phyloP scores from a whole-genome alignment of 2,113 vertebrate genomes.

The Caranx melampygus region DNA sequence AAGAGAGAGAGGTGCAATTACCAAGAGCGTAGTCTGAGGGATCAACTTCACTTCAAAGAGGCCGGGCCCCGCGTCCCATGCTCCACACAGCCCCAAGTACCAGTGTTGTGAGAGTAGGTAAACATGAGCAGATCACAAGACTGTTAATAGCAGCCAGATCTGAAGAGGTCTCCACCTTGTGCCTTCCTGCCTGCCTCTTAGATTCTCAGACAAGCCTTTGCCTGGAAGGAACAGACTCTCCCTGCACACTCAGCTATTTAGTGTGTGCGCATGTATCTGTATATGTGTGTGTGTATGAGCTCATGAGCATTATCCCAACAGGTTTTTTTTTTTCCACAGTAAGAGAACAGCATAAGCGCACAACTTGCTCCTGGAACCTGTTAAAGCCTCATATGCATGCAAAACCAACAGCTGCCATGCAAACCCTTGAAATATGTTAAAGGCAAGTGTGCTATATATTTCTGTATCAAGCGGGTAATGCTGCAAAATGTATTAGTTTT shows the following conservation, averaged over 20 bases:
- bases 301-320: constrained; percentile 50
- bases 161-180: constrained; percentile 84
- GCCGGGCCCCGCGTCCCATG: constrained; percentile 64
- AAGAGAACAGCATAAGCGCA: constrained; percentile 53
- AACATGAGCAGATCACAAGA: constrained; percentile 85
- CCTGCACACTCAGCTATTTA: constrained; percentile 65
- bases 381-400: constrained; percentile 48
- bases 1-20: constrained; percentile 77
- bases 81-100: constrained; percentile 76
- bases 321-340: constrained; percentile 44
- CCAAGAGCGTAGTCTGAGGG: constrained; percentile 82
- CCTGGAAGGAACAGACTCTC: constrained; percentile 70
- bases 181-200: constrained; percentile 75
- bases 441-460: constrained; percentile 3
- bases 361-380: constrained; percentile 45
- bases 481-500: constrained; percentile 9
- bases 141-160: constrained; percentile 84
- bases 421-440: constrained; percentile 39
- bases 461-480: constrained; percentile 1
- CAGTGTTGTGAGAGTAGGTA: constrained; percentile 81
- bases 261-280: constrained; percentile 21
- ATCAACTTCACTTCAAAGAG: constrained; percentile 86
- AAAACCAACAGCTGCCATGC: constrained; percentile 59
- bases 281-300: constrained; percentile 14
- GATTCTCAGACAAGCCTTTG: constrained; percentile 73